Conservation (phyloP, 2,113 vertebrate species). For the Speoplatyrhinus poulsoni region DNA sequence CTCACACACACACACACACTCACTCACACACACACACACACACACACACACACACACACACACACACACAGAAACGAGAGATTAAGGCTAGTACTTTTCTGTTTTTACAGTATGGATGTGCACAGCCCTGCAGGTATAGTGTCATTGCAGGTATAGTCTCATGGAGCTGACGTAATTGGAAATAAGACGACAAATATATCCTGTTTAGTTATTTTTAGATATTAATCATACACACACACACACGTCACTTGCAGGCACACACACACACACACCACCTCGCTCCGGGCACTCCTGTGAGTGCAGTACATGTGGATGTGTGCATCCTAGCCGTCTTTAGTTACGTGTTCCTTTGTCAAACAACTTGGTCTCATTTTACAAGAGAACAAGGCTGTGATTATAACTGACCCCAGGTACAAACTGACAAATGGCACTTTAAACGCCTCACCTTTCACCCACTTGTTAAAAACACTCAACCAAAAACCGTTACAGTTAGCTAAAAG, state of each 20-base stretch:
- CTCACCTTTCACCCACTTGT: background rate
- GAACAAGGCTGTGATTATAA: background rate
- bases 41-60: background rate
- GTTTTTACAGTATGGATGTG: background rate
- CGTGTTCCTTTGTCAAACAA: background rate
- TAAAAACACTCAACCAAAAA: background rate
- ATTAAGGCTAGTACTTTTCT: background rate
- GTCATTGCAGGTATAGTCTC: constrained; percentile 6
- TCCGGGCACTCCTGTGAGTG: background rate
- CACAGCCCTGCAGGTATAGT: constrained; percentile 2
- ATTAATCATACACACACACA: background rate
- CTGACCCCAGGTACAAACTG: background rate
- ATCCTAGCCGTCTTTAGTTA: background rate
- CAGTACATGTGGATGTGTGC: background rate
- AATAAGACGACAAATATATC: constrained; percentile 6
- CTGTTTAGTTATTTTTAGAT: constrained; percentile 5
- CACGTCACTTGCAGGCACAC: no score
- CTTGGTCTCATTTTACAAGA: background rate
- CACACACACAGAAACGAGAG: background rate
- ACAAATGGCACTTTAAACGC: background rate
- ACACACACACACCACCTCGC: background rate
- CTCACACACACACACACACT: background rate
- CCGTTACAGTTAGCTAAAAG: background rate
- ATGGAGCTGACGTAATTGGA: background rate
- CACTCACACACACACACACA: background rate